These are phyloP conservation scores for Ahaetulla prasina DNA, from an alignment of 2,113 vertebrate genomes.

Conservation along the genomic window DNA sequence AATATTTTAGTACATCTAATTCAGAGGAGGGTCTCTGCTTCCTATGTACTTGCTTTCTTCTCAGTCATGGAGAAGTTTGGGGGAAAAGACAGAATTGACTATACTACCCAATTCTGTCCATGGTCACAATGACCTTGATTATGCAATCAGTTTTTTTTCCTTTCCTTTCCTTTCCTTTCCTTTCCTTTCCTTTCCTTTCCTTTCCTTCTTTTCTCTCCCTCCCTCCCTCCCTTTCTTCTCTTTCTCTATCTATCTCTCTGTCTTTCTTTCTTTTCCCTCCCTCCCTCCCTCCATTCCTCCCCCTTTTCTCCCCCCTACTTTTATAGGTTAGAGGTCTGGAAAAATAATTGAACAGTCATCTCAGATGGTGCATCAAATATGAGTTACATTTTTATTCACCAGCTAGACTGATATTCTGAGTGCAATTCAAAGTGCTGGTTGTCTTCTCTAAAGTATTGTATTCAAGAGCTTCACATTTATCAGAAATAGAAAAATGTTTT, in stretches of 20 bases:
- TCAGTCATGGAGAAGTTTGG: background rate
- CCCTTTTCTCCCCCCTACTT: background rate
- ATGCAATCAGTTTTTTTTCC: background rate
- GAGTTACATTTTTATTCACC: background rate
- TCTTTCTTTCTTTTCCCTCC: no score
- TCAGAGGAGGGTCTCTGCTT: background rate
- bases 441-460: background rate
- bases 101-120: background rate
- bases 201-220: background rate
- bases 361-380: background rate
- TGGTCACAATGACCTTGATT: background rate
- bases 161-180: fast-evolving
- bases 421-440: background rate
- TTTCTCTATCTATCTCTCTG: no score
- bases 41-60: background rate
- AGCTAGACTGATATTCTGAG: background rate
- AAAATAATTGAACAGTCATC: background rate
- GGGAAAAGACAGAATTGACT: background rate
- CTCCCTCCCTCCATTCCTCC: background rate
- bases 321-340: background rate
- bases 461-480: no score
- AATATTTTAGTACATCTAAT: background rate
- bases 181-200: background rate
- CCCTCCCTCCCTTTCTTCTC: no score
- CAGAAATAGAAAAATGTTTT: no score